Evolutionary conservation across 2,113 vertebrate species (phyloP).

Genomic region (Gasterosteus nipponicus): DNA sequence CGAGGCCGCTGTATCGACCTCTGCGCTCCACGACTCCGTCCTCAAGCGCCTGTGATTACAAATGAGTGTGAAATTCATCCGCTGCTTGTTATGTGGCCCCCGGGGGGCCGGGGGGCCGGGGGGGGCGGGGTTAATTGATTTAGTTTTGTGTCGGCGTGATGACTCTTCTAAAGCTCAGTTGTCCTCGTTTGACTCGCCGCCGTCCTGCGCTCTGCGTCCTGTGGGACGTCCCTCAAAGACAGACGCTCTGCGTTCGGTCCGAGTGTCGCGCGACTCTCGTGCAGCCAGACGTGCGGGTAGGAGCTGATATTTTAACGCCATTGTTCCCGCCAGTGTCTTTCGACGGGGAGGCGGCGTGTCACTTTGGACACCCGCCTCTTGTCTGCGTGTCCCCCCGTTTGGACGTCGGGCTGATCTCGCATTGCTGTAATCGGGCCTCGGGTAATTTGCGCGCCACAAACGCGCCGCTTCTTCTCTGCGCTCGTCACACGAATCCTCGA

Average conservation of each 20-base stretch:
- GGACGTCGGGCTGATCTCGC: slow-evolving; percentile 35
- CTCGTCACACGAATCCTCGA: slow-evolving; percentile 73
- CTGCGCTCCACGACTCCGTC: slow-evolving; percentile 12
- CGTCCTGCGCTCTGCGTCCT: not conserved
- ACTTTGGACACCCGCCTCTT: no score
- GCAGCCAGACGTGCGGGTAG: slow-evolving; percentile 26
- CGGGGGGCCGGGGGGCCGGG: slow-evolving; percentile 29
- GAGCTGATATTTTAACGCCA: slow-evolving; percentile 26
- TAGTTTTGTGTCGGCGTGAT: slow-evolving; percentile 1
- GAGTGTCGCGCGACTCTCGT: slow-evolving; percentile 43
- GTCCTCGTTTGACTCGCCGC: no score
- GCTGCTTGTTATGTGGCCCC: slow-evolving; percentile 50
- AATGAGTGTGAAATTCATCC: slow-evolving; percentile 59
- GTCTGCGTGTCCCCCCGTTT: not conserved
- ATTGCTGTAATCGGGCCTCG: slow-evolving; percentile 43
- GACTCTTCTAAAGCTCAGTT: slow-evolving; percentile 29
- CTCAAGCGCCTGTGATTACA: slow-evolving; percentile 33
- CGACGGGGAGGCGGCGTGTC: no score
- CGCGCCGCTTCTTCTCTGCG: slow-evolving; percentile 66
- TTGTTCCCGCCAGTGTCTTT: slow-evolving; percentile 8
- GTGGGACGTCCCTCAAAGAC: no score
- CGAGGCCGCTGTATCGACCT: slow-evolving; percentile 24
- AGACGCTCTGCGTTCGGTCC: not conserved
- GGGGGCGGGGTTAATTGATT: slow-evolving; percentile 21
- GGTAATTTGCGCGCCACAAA: slow-evolving; percentile 76